A percentile compares a stretch with the other conserved stretches of the same genome.
Conservation (phyloP, 1,140 invertebrate genomes). For the Oryzaephilus surinamensis region DNA sequence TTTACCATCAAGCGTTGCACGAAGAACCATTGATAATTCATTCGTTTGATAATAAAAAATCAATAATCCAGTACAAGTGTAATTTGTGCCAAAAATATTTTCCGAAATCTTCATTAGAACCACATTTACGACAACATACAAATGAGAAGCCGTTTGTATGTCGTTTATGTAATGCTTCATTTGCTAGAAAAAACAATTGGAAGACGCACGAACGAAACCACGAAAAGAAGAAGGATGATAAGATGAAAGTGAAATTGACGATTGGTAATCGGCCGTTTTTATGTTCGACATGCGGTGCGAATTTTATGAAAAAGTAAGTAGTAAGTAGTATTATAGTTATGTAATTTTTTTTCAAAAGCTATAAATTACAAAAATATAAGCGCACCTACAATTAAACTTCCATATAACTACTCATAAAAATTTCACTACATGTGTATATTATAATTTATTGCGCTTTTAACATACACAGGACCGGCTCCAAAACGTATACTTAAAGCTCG, state of each 20-base stretch:
- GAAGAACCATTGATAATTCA: conserved; percentile 34
- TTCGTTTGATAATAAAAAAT: conserved; percentile 30
- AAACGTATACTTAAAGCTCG: too few relatives aligned
- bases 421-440: too few relatives aligned
- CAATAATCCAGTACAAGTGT: conserved; percentile 46
- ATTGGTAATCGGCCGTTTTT: conserved; percentile 30
- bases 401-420: too few relatives aligned
- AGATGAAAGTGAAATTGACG: conserved; percentile 11
- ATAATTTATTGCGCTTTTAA: conserved; percentile 19
- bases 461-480: too few relatives aligned
- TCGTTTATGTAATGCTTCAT: conserved; percentile 46
- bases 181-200: conserved; percentile 52
- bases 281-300: conserved; percentile 49
- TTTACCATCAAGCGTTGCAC: conserved; percentile 56
- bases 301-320: conserved; percentile 53
- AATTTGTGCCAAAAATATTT: conserved; percentile 58
- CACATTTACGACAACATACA: conserved; percentile 61
- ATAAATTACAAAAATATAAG: conserved; percentile 1
- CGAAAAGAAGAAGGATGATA: conserved; percentile 12
- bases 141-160: conserved; percentile 68
- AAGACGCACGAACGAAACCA: conserved; percentile 45
- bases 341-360: too few relatives aligned
- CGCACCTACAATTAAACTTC: conserved; percentile 8
- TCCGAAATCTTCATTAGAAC: conserved; percentile 52
- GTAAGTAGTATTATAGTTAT: neutral